A percentile compares a stretch with the other conserved stretches of the same genome.
These are phyloP conservation scores for Formica exsecta DNA, from an alignment of 1,140 invertebrate species.

Conservation along the genomic window DNA sequence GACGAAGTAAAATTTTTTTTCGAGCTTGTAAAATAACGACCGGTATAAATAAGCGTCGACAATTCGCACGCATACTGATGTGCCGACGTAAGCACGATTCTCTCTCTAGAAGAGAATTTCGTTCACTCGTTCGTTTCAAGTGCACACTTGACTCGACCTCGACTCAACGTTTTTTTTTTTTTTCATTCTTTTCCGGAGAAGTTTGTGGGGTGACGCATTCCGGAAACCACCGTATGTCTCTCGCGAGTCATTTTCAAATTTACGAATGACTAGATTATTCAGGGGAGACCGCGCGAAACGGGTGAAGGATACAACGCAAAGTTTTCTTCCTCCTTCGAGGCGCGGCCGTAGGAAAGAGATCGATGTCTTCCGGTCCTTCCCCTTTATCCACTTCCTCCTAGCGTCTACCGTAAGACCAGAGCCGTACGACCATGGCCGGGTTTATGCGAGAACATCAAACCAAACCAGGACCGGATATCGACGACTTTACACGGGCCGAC, in stretches of 20 bases:
- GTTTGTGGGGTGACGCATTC: constrained; percentile 39
- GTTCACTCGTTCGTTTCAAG: background rate
- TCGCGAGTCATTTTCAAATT: constrained; percentile 65
- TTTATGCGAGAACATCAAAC: constrained; percentile 75
- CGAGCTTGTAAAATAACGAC: background rate
- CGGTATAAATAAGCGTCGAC: background rate
- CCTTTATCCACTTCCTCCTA: background rate
- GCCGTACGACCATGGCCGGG: constrained; percentile 50
- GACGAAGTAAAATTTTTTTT: background rate
- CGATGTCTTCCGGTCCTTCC: constrained; percentile 43
- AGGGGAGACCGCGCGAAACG: constrained; percentile 10
- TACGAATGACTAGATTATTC: constrained; percentile 73
- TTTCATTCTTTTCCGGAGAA: background rate
- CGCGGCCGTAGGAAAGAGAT: constrained; percentile 41
- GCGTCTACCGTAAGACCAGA: background rate
- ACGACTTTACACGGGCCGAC: constrained; percentile 60
- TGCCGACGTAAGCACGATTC: background rate
- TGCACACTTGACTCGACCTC: background rate
- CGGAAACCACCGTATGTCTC: constrained; percentile 33
- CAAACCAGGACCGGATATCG: constrained; percentile 71
- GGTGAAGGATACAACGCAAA: background rate
- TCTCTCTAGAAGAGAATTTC: background rate
- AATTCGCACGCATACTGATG: background rate
- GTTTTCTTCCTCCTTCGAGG: constrained; percentile 59
- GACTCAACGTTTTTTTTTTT: background rate